These are phyloP conservation scores for Chloroclysta siterata DNA, from an alignment of 2,888 invertebrate genomes.

Conservation along the genomic window DNA sequence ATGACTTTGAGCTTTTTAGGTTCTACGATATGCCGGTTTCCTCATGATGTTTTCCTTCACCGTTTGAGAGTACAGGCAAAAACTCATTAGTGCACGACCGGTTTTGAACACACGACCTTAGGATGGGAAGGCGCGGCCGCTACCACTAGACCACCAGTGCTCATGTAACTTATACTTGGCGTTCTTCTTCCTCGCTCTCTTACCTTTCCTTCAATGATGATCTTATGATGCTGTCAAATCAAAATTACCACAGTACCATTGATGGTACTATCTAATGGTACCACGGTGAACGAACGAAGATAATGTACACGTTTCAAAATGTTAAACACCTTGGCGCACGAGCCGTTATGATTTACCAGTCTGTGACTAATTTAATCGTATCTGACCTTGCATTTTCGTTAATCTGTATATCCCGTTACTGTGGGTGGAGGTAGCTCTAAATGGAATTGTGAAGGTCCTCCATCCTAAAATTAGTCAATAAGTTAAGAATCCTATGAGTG, in stretches of 20 bases:
- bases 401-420: slow-evolving; percentile 26
- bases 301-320: slow-evolving; percentile 18
- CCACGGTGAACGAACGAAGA: no score
- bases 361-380: slow-evolving; percentile 35
- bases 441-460: slow-evolving; percentile 18
- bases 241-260: no score
- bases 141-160: no score
- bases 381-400: slow-evolving; percentile 31
- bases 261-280: no score
- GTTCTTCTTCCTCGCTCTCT: not conserved
- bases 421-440: not conserved
- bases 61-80: no score
- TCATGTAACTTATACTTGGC: not conserved
- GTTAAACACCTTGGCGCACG: slow-evolving; percentile 18
- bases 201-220: not conserved
- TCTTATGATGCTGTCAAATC: not conserved
- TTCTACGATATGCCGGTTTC: no score
- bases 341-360: slow-evolving; percentile 34
- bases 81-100: no score
- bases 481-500: not conserved
- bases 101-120: no score
- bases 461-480: not conserved
- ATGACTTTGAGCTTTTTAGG: no score
- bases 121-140: no score
- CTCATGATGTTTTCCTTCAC: no score